Base-by-base conservation (phyloP, 2,797 vertebrate species). In the Epinephelus awoara region DNA sequence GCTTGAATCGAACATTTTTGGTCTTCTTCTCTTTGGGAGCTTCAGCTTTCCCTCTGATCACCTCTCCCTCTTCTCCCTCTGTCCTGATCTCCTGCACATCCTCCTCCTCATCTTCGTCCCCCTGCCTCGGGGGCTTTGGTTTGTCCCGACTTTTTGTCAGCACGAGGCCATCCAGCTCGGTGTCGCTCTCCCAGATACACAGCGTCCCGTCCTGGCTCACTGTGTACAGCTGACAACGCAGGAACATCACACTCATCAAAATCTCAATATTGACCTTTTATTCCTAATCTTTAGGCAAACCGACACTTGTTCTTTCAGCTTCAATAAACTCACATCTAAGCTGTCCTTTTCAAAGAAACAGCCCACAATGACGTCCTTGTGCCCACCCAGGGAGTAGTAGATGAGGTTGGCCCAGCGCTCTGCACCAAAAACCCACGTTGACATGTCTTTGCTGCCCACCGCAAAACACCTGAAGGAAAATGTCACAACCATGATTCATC, bases 361-460 rank as follows among this genome's bases (percentile, higher is more conserved):
- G 68, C 96, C 97, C 56, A 99, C 94, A 0, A 99, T 95, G 49
- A 96, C 9, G 7, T 99, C 97, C 81, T 98, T 99, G 91, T 99
- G 98, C 21, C 98, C 98, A 1, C 97, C 97, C 44, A 99, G 93
- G 0, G 96, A 96, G 68, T 99, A 99, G 92, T 98, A 99, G 91
- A 98, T 96, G 65, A 99, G 96, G 88, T 99, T 99, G 71, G 88
- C 93, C 98, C 98, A 99, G 84, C 98, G 97, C 79, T 99, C 96
- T 0, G 97, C 97, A 68, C 98, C 98, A 23, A 99, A 99, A 81
- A 99, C 97, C 98, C 98, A 99, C 0, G 97, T 98, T 0, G 97
- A 97, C 97, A 96, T 99, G 92, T 99, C 98, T 91, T 97, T 98
- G 90, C 98, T 99, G 44, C 98, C 98, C 15, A 99, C 96, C 14